Percentiles rank a stretch among this genome's conserved stretches.
Evolutionary conservation across 23 tunicate species (phyloP).

Genomic region (Ciona savignyi): DNA sequence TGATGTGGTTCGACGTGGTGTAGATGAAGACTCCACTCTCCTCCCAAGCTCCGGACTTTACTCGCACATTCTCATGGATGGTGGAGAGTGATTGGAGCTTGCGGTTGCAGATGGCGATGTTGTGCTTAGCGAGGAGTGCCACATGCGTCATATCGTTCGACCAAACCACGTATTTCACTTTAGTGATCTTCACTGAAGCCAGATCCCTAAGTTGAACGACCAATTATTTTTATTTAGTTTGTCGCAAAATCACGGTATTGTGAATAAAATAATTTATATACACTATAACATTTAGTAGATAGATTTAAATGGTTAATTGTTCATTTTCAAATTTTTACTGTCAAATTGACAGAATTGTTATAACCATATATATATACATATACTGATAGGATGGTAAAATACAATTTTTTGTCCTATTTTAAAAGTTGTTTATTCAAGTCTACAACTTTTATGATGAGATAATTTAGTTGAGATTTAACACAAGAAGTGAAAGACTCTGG

Average conservation of each 20-base stretch:
- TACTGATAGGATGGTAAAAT: no score
- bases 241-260: neutral
- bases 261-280: no score
- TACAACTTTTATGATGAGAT: no score
- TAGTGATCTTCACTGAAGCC: constrained; percentile 62
- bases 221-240: neutral
- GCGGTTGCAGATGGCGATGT: constrained; percentile 92
- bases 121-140: constrained; percentile 94
- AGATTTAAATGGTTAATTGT: no score
- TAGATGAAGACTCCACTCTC: constrained; percentile 95
- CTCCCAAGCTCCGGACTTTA: constrained; percentile 98
- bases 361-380: no score
- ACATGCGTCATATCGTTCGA: constrained; percentile 94
- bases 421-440: no score
- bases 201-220: constrained; percentile 29
- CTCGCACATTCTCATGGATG: constrained; percentile 84
- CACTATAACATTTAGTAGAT: no score
- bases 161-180: constrained; percentile 94
- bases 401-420: no score
- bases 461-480: no score
- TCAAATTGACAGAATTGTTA: no score
- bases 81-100: constrained; percentile 78
- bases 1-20: constrained; percentile 97
- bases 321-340: no score
- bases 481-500: no score